Base-by-base conservation (phyloP, 2,888 invertebrate genomes). In the Aphidoletes aphidimyza region DNA sequence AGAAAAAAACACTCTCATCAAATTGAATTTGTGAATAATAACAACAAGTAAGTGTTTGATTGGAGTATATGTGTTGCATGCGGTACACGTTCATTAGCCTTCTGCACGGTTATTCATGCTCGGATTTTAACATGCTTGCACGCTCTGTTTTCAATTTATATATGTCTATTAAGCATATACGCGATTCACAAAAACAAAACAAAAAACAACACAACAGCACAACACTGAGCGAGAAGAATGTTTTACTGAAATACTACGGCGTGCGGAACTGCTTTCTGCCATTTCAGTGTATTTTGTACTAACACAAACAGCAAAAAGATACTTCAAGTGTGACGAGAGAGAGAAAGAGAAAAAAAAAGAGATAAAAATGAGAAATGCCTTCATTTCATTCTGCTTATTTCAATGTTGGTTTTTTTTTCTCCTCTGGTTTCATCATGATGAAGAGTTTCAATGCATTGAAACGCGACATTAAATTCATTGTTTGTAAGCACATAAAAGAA, bases 131-230 rank as follows among this genome's bases (percentile, higher is more conserved):
- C 69, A 69, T 69, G 69, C 69, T 69, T 69, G 69, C 69, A 69
- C 69, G 69, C 69, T 69, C 69, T 69, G 69, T 69, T 69, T 69
- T 69, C 69, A 69, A 69, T 69, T 69, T 69, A 69, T 69, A 69
- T 69, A 30, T 69, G 30, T 69, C 69, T 69, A 69, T 69, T 69
- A 69, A 69, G 34, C 69, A 30, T 3, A 30, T 14, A 69, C 30
- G 30, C 34, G 54, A 54, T 14, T 9, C 42, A 26, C 2, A 69
- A 69, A 69, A 69, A 69, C n/a, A n/a, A n/a, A n/a, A n/a, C n/a
- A n/a, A n/a, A n/a, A n/a, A n/a, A n/a, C n/a, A n/a, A n/a, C n/a
- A n/a, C n/a, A n/a, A n/a, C n/a, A n/a, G n/a, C n/a, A n/a, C n/a
- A n/a, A n/a, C n/a, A n/a, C n/a, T n/a, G n/a, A 34, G 69, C 69